Evolutionary conservation across 2,888 invertebrate genomes (phyloP).

Genomic region (Amphipoea oculea): DNA sequence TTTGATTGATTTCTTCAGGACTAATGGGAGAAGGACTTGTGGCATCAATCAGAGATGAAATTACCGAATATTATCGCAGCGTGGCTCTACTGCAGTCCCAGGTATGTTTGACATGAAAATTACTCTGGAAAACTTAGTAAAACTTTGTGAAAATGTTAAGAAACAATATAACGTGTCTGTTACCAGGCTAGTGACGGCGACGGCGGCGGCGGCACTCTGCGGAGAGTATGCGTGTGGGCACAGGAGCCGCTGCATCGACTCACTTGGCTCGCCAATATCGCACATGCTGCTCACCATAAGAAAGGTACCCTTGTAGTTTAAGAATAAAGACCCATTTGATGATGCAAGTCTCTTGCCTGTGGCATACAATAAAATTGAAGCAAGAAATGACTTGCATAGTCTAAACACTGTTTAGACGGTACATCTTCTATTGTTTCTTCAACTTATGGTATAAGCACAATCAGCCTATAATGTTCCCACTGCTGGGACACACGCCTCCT

Average conservation of each 20-base stretch:
- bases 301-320: conserved; percentile 85
- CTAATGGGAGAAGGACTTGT: conserved; percentile 96
- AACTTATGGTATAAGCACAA: not conserved
- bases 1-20: conserved; percentile 84
- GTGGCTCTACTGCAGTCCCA: conserved; percentile 97
- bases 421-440: not conserved
- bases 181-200: conserved; percentile 82
- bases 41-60: conserved; percentile 95
- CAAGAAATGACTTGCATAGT: not conserved
- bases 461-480: not conserved
- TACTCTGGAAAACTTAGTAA: too few species aligned
- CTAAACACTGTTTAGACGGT: not conserved
- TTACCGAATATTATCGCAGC: conserved; percentile 96
- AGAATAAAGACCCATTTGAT: not conserved
- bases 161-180: not conserved
- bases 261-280: conserved; percentile 95
- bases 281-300: conserved; percentile 94
- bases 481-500: not conserved
- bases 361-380: not conserved
- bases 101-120: conserved; percentile 83
- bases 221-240: conserved; percentile 95
- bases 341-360: not conserved
- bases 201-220: conserved; percentile 91
- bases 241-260: conserved; percentile 95
- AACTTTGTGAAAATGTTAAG: not conserved